Evolutionary conservation across 2,797 vertebrate genomes (phyloP).

Genomic region (Amniataba percoides): DNA sequence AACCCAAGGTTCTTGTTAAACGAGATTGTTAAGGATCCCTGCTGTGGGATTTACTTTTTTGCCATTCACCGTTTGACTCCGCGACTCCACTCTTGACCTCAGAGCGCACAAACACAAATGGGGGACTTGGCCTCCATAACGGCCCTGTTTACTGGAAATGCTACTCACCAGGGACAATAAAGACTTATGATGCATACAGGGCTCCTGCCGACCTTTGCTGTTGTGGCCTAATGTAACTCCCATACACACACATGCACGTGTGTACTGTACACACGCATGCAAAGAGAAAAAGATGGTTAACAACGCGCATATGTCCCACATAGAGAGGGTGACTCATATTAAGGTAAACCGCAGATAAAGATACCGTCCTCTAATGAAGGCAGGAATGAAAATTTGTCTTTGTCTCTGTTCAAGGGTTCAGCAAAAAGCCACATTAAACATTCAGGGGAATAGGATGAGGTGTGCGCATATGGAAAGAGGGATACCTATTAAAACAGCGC

Average conservation of each 20-base stretch:
- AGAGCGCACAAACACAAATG: constrained; percentile 69
- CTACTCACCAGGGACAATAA: constrained; percentile 82
- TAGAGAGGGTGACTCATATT: constrained; percentile 29
- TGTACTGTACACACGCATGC: constrained; percentile 26
- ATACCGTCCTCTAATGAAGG: constrained; percentile 44
- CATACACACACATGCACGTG: constrained; percentile 36
- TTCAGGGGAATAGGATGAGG: constrained; percentile 23
- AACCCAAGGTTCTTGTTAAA: constrained; percentile 76
- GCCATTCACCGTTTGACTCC: constrained; percentile 75
- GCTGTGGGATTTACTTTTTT: constrained; percentile 76
- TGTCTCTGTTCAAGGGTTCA: constrained; percentile 33
- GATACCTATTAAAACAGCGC: constrained; percentile 39
- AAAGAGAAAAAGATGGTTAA: constrained; percentile 37
- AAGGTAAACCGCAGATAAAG: constrained; percentile 35
- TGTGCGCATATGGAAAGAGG: constrained; percentile 41
- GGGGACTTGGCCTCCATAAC: constrained; percentile 62
- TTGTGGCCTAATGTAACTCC: constrained; percentile 66
- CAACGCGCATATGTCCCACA: constrained; percentile 34
- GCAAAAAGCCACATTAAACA: constrained; percentile 60
- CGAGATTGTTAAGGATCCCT: constrained; percentile 70
- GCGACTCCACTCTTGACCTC: constrained; percentile 76
- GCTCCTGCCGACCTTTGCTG: constrained; percentile 67
- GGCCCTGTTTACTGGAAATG: constrained; percentile 85
- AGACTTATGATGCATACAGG: constrained; percentile 78
- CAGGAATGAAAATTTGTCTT: constrained; percentile 49